phyloP scores from a whole-genome alignment of 2,888 invertebrate species.

The Chrysolina oricalcia region DNA sequence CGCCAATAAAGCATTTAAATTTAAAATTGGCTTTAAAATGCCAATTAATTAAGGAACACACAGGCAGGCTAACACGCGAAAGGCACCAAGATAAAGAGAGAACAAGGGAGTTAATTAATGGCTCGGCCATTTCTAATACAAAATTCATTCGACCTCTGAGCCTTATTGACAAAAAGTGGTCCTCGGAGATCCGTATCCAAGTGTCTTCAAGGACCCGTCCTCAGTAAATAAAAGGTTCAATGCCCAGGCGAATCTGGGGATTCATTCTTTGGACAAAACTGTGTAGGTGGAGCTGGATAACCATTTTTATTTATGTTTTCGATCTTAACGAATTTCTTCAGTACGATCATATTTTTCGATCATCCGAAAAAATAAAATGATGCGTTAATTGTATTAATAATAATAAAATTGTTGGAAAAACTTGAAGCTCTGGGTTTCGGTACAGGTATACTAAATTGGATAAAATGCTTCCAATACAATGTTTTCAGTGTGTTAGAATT shows the following conservation, averaged over 20 bases:
- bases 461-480: no score
- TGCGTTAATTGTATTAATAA: no score
- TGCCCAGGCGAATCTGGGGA: background rate
- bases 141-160: constrained; percentile 1
- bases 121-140: constrained; percentile 27
- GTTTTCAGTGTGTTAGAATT: no score
- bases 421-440: no score
- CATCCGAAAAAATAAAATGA: no score
- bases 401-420: no score
- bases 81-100: constrained; percentile 44
- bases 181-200: background rate
- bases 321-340: no score
- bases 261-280: background rate
- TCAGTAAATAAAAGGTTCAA: no score
- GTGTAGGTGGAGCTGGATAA: no score
- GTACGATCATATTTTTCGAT: no score
- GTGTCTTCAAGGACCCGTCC: background rate
- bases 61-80: constrained; percentile 58
- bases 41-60: constrained; percentile 64
- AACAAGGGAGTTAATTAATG: constrained; percentile 36
- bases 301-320: no score
- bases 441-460: no score
- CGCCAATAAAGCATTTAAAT: constrained; percentile 59
- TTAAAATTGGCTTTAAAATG: constrained; percentile 60
- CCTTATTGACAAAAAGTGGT: constrained; percentile 3